Conservation (phyloP, 2,797 vertebrate genomes). For the Ciconia nigra region DNA sequence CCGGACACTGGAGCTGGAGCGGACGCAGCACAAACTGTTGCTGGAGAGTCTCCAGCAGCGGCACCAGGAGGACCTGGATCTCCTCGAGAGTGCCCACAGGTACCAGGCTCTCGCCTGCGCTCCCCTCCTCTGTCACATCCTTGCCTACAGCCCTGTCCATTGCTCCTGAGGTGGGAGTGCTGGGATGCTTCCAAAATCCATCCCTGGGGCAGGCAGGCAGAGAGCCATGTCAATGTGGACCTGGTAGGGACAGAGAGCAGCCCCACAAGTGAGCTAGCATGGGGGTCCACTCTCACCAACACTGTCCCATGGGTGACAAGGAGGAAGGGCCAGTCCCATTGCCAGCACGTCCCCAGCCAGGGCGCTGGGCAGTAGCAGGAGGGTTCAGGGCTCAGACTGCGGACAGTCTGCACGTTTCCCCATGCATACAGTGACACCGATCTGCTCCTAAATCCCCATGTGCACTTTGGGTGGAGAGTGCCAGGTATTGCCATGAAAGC, state of each 20-base stretch:
- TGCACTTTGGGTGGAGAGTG: neutral
- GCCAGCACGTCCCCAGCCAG: neutral
- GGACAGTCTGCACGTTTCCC: neutral
- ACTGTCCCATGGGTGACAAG: neutral
- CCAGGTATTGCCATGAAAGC: neutral
- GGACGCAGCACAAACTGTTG: conserved; percentile 78
- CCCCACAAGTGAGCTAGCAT: accelerated
- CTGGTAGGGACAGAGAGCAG: neutral
- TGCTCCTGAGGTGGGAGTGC: neutral
- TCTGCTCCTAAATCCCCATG: neutral
- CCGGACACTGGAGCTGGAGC: conserved; percentile 82
- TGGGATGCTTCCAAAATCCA: neutral
- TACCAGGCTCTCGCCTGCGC: neutral
- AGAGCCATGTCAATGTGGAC: accelerated
- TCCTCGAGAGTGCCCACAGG: conserved; percentile 85
- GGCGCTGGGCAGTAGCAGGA: neutral
- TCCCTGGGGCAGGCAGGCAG: neutral
- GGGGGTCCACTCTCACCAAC: neutral
- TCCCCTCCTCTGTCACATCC: neutral
- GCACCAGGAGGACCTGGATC: conserved; percentile 83
- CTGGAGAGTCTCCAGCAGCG: conserved; percentile 81
- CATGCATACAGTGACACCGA: accelerated
- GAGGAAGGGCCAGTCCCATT: neutral
- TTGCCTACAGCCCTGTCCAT: neutral
- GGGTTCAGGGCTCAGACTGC: neutral